Evolutionary conservation across 2,113 vertebrate species (phyloP).

Genomic region (Hucho hucho): DNA sequence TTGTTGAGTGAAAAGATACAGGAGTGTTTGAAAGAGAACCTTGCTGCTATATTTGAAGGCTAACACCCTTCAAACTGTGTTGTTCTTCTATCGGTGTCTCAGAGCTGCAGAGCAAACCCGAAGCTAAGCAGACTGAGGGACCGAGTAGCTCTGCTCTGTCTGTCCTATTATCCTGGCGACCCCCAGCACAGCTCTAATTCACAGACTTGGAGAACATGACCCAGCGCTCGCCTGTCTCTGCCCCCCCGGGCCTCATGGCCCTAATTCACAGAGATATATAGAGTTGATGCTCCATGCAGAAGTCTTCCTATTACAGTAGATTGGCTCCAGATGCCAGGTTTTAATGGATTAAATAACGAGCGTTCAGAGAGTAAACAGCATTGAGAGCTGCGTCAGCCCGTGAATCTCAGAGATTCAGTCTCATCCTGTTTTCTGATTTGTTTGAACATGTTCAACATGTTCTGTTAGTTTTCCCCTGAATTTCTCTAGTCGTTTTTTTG

Average conservation of each 20-base stretch:
- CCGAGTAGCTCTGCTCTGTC: constrained; percentile 14
- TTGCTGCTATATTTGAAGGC: background rate
- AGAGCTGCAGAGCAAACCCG: constrained; percentile 37
- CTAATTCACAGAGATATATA: constrained; percentile 36
- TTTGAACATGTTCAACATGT: no score
- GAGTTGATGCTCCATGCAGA: constrained; percentile 43
- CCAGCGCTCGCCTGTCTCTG: background rate
- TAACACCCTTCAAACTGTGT: constrained; percentile 9
- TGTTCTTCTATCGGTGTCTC: constrained; percentile 27
- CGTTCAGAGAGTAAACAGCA: constrained; percentile 36
- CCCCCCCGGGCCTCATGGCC: constrained; percentile 5
- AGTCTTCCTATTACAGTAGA: constrained; percentile 41
- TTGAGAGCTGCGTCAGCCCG: constrained; percentile 18
- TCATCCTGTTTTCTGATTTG: background rate
- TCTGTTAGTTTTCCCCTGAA: background rate
- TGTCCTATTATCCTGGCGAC: constrained; percentile 36
- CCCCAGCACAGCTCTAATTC: constrained; percentile 13
- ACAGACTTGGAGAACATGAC: constrained; percentile 21
- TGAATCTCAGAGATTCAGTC: background rate
- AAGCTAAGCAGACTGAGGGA: constrained; percentile 30
- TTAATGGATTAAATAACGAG: constrained; percentile 49
- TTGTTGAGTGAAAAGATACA: no score
- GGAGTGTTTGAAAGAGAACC: no score
- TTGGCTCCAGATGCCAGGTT: constrained; percentile 51
- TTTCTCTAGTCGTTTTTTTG: background rate